phyloP scores from a whole-genome alignment of 1,140 invertebrate species.

The Dendrolimus kikuchii region DNA sequence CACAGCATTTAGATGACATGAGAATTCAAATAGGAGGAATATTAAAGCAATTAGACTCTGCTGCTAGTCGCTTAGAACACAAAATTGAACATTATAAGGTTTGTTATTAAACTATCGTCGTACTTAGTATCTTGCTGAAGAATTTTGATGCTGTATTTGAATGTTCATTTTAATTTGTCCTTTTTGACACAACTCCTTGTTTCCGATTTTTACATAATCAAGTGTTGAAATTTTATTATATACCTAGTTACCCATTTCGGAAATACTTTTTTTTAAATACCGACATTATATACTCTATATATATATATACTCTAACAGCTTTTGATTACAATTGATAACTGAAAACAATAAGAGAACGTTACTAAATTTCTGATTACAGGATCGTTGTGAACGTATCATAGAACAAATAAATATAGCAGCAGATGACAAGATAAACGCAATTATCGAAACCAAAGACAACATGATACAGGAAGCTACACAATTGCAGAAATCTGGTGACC shows the following conservation, averaged over 20 bases:
- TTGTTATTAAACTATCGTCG: constrained; percentile 3
- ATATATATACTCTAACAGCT: no score
- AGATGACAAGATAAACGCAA: constrained; percentile 65
- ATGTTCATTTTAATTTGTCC: background rate
- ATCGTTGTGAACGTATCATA: constrained; percentile 62
- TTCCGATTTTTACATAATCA: background rate
- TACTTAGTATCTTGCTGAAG: background rate
- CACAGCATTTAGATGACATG: constrained; percentile 72
- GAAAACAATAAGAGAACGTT: background rate
- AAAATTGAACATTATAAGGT: constrained; percentile 73
- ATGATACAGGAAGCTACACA: constrained; percentile 42
- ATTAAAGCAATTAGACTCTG: constrained; percentile 67
- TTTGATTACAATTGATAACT: no score
- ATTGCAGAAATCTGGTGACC: constrained; percentile 48
- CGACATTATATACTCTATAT: no score
- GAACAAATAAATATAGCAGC: constrained; percentile 64
- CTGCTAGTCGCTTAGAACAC: constrained; percentile 60
- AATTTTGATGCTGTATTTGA: background rate
- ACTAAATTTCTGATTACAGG: constrained; percentile 25
- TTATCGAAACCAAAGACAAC: constrained; percentile 44
- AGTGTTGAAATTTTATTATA: no score
- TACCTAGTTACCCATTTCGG: no score
- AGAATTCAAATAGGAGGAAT: constrained; percentile 71
- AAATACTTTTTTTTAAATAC: no score
- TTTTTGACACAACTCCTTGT: background rate